These are phyloP conservation scores for Parnassius orleans DNA, from an alignment of 2,888 invertebrate genomes.

Conservation along the genomic window DNA sequence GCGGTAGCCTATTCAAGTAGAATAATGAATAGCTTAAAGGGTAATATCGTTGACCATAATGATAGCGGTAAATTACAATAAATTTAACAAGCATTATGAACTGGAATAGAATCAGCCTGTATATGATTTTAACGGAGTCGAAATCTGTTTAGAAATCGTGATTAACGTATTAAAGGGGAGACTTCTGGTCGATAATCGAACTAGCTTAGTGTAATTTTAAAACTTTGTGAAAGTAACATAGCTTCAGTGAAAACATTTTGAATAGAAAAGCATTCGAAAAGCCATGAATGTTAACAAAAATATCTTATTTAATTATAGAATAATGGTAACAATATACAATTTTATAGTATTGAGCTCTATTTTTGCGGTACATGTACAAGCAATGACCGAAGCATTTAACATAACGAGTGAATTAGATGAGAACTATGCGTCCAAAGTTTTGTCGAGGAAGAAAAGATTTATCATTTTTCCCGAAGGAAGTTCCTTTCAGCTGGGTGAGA, in stretches of 20 bases:
- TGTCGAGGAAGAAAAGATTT: constrained; percentile 80
- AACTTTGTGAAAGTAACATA: constrained; percentile 25
- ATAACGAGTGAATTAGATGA: constrained; percentile 23
- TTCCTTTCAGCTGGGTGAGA: constrained; percentile 81
- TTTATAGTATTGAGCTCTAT: neutral
- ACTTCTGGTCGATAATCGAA: constrained; percentile 32
- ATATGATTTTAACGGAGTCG: constrained; percentile 39
- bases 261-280: too few species aligned
- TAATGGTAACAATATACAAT: neutral
- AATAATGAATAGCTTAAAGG: too few species aligned
- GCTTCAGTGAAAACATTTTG: neutral
- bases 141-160: constrained; percentile 58
- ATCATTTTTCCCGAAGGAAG: constrained; percentile 82
- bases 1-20: too few species aligned
- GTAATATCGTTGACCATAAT: too few species aligned
- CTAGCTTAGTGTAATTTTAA: constrained; percentile 34
- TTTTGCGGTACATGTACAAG: constrained; percentile 16
- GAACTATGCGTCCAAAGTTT: constrained; percentile 37
- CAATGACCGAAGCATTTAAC: constrained; percentile 7
- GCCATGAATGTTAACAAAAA: too few species aligned
- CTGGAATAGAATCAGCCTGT: constrained; percentile 40
- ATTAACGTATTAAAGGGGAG: constrained; percentile 40
- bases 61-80: too few species aligned
- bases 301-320: too few species aligned
- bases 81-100: too few species aligned